Conservation (phyloP, 2,797 vertebrate species). For the Lutjanus argentimaculatus region DNA sequence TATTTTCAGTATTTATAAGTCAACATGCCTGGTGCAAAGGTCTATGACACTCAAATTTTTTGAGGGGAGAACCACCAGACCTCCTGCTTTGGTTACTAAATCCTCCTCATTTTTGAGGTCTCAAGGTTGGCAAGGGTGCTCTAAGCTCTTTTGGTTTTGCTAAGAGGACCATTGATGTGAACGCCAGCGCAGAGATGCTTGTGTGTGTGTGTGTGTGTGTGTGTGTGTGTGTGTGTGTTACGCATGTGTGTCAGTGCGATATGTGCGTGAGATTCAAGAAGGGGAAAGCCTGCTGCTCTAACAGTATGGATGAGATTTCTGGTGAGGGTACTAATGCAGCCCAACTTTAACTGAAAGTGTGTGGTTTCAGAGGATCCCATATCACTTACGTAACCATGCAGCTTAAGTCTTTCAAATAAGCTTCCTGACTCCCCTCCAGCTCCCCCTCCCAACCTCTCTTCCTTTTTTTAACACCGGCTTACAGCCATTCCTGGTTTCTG, state of each 20-base stretch:
- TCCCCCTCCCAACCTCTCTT: constrained; percentile 59
- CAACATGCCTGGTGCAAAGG: too few species aligned
- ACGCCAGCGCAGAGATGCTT: constrained; percentile 22
- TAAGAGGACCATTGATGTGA: constrained; percentile 17
- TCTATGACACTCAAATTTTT: too few species aligned
- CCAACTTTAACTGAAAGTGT: constrained; percentile 71
- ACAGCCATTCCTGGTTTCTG: constrained; percentile 75
- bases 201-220: constrained; percentile 28
- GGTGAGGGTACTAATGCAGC: constrained; percentile 58
- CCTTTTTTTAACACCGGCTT: constrained; percentile 71
- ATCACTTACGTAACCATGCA: constrained; percentile 78
- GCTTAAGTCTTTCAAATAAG: constrained; percentile 75
- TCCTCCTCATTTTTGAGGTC: too few species aligned
- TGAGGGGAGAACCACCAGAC: too few species aligned
- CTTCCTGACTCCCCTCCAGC: constrained; percentile 58
- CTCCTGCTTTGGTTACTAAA: too few species aligned
- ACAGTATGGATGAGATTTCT: constrained; percentile 51
- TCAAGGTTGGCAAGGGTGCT: too few species aligned
- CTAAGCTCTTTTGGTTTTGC: constrained; percentile 15
- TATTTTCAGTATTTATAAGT: too few species aligned
- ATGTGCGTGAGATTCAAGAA: constrained; percentile 32
- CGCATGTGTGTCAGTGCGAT: constrained; percentile 26
- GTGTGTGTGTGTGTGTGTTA: constrained; percentile 27
- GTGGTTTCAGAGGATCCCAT: constrained; percentile 71
- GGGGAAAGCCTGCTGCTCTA: constrained; percentile 45